Evolutionary conservation across 2,113 vertebrate species (phyloP).

Genomic region (Trematomus loennbergii): DNA sequence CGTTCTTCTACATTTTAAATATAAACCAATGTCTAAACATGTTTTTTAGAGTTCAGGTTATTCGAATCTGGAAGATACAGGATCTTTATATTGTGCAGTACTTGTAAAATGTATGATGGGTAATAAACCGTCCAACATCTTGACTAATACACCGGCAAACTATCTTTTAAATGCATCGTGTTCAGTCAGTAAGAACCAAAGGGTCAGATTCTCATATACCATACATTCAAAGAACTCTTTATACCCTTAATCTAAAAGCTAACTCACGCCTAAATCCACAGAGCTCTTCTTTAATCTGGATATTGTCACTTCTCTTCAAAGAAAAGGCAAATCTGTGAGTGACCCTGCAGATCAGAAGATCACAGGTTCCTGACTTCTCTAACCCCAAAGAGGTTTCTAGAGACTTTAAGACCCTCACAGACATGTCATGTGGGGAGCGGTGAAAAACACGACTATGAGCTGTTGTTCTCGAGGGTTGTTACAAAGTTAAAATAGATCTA

Average conservation of each 20-base stretch:
- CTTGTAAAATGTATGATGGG: background rate
- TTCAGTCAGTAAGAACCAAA: background rate
- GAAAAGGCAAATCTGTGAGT: constrained; percentile 1
- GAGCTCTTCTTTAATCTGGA: constrained; percentile 19
- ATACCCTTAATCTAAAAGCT: constrained; percentile 16
- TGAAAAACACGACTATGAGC: background rate
- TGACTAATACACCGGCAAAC: background rate
- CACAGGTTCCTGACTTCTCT: constrained; percentile 13
- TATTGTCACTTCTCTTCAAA: constrained; percentile 12
- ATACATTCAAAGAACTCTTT: background rate
- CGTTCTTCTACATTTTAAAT: too few relatives aligned
- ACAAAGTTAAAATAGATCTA: background rate
- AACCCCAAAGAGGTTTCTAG: background rate
- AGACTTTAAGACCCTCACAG: background rate
- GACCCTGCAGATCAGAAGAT: background rate
- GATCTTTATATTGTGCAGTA: background rate
- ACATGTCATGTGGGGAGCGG: background rate
- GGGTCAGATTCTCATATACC: background rate
- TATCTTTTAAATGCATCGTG: background rate
- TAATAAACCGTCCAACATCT: background rate
- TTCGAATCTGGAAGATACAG: too few relatives aligned
- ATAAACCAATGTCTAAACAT: too few relatives aligned
- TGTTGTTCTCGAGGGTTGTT: background rate
- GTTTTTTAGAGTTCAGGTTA: too few relatives aligned
- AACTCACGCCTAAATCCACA: constrained; percentile 19